Evolutionary conservation across 92 coral and sea anemone species (phyloP).

Genomic region (Zoanthus sansibaricus): DNA sequence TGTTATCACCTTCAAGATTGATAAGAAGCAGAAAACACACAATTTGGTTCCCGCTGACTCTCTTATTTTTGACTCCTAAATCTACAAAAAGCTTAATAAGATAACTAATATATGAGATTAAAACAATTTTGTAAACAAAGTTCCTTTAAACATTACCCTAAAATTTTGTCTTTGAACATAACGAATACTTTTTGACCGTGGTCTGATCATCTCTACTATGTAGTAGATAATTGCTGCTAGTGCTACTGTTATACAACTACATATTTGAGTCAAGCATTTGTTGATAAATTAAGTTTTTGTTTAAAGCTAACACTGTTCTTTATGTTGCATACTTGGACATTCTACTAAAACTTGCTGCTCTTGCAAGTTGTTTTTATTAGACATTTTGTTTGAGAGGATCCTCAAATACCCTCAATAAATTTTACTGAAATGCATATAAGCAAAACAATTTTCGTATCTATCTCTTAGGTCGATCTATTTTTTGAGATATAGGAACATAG

Average conservation of each 20-base stretch:
- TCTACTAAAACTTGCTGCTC: not conserved
- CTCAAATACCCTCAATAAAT: no score
- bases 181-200: not conserved
- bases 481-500: no score
- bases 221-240: not conserved
- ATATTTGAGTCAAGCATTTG: not conserved
- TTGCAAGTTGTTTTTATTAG: not conserved
- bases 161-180: no score
- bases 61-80: no score
- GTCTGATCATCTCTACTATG: not conserved
- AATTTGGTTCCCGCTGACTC: not conserved
- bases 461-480: no score
- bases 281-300: not conserved
- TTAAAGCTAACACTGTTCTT: not conserved
- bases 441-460: no score
- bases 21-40: constrained; percentile 16
- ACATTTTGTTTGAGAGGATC: no score
- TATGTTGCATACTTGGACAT: not conserved
- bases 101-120: not conserved
- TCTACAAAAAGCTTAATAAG: not conserved
- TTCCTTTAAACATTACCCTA: no score
- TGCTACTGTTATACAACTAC: not conserved
- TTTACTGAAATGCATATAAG: no score
- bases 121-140: no score
- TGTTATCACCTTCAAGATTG: constrained; percentile 27